phyloP scores from a whole-genome alignment of 2,888 invertebrate species.

The Sepioteuthis lessoniana region DNA sequence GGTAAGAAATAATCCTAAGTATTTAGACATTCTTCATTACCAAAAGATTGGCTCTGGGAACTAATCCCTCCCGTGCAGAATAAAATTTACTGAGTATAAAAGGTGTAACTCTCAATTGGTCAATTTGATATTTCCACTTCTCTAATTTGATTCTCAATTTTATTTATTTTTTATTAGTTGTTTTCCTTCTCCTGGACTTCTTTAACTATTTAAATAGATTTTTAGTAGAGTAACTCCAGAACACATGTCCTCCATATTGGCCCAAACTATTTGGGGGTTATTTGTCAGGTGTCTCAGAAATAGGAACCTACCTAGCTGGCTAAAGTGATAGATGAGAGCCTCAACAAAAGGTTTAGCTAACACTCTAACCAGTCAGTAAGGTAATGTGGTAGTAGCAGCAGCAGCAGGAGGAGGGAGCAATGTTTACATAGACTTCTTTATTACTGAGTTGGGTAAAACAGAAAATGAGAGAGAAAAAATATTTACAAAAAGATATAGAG shows the following conservation, averaged over 20 bases:
- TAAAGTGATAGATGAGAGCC: neutral
- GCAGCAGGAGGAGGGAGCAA: neutral
- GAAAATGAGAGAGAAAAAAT: neutral
- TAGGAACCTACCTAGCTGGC: neutral
- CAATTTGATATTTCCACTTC: neutral
- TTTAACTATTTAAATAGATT: neutral
- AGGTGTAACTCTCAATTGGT: neutral
- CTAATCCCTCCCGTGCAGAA: neutral
- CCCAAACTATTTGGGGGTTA: neutral
- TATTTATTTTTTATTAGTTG: neutral
- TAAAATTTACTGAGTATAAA: neutral
- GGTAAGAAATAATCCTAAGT: neutral
- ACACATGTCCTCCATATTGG: neutral
- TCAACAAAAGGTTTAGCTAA: neutral
- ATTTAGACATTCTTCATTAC: slow-evolving; percentile 13
- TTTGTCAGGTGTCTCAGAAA: neutral
- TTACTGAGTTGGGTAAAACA: neutral
- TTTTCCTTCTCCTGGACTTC: neutral
- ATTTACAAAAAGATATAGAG: neutral
- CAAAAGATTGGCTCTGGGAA: slow-evolving; percentile 6
- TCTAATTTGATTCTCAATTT: neutral
- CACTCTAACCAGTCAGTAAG: neutral
- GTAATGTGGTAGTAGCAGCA: neutral
- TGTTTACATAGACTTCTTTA: neutral
- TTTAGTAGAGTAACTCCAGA: neutral